Evolutionary conservation across 2,888 invertebrate species (phyloP).

Genomic region (Agriopis aurantiaria): DNA sequence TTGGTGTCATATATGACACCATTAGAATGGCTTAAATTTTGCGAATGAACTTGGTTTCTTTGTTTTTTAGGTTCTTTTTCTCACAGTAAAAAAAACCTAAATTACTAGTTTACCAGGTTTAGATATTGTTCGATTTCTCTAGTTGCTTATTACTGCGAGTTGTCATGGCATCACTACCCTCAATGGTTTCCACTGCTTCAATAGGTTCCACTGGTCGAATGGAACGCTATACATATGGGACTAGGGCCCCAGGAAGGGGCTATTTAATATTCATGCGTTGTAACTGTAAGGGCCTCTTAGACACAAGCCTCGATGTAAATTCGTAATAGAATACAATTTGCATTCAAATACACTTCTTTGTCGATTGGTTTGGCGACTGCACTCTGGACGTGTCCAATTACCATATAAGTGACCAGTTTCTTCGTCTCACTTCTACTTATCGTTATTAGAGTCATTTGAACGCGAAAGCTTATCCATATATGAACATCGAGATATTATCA

Average conservation of each 20-base stretch:
- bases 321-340: slow-evolving; percentile 54
- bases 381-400: slow-evolving; percentile 38
- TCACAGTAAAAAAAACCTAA: too few relatives aligned
- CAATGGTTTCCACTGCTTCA: background rate
- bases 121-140: too few relatives aligned
- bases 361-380: slow-evolving; percentile 44
- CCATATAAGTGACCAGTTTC: slow-evolving; percentile 36
- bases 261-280: slow-evolving; percentile 50
- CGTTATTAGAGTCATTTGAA: slow-evolving; percentile 25
- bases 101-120: too few relatives aligned
- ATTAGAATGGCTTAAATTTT: too few relatives aligned
- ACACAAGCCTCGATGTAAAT: slow-evolving; percentile 53
- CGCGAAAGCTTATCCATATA: slow-evolving; percentile 27
- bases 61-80: too few relatives aligned
- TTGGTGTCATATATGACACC: too few relatives aligned
- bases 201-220: background rate
- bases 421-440: slow-evolving; percentile 28
- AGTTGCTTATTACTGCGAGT: background rate
- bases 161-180: slow-evolving; percentile 1
- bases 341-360: slow-evolving; percentile 54
- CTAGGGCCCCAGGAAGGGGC: slow-evolving; percentile 48
- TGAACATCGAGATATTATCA: slow-evolving; percentile 17
- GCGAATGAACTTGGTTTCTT: too few relatives aligned
- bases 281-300: slow-evolving; percentile 50
- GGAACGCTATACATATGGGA: slow-evolving; percentile 11